Evolutionary conservation across 2,888 invertebrate genomes (phyloP), one percentile per base, ranked within the genome.

Genomic region (Dusona sp.): DNA sequence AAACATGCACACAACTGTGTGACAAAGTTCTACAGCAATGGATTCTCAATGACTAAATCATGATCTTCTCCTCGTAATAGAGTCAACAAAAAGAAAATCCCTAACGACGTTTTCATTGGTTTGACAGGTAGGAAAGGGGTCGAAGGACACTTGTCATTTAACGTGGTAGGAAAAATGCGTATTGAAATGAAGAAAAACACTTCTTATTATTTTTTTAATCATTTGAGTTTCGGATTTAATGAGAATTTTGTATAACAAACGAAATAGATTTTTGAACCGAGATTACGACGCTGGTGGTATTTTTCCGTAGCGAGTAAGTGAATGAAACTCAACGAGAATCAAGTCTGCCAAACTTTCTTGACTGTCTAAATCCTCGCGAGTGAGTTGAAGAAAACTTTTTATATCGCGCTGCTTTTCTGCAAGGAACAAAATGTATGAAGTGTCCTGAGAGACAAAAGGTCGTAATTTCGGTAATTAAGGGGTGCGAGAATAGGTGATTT

Each of bases 11-110:
- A 25, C 11, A 48, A 29, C 64, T 72, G 54, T 38, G 68, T 67
- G 73, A 85, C 85, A 54, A 85, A 38, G 22, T 73, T 33, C 8
- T 29, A 42, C 9, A 25, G 16, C 74, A 74, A 79, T 82, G 64
- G 85, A 68, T 75, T 72, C 65, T 77, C 65, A 29, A 83, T 86
- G 74, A 86, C 83, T 79, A 67, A 81, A 79, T 85, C 54, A 79
- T 83, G 61, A 79, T 82, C 61, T 36, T 25, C 29, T 61, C 25
- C 7, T 38, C 29, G 38, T 36, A 38, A 68, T n/a, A 19, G 77
- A 42, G 45, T 74, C 64, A 45, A 77, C 77, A 48, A 48, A 73
- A 16, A 25, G 57, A 42, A 61, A 57, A 74, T 61, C 42, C 9
- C 4, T 42, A 42, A 42, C 74, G 57, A 42, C 29, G 9, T 33